Conservation (phyloP, 2,888 invertebrate genomes). For the Athetis lepigone region DNA sequence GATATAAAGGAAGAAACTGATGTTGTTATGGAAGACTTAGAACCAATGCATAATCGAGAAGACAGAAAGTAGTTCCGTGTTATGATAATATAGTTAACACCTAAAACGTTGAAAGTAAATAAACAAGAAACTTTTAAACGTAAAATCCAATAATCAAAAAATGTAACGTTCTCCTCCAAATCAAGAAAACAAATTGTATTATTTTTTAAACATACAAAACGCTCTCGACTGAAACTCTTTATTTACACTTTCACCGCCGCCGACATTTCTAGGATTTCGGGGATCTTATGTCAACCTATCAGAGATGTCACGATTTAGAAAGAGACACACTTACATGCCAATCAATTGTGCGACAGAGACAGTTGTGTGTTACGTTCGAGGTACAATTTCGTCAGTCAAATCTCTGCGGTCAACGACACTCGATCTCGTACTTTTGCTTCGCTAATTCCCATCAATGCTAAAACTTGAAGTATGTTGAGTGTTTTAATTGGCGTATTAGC, state of each 20-base stretch:
- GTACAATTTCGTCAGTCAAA: slow-evolving; percentile 70
- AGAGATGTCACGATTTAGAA: slow-evolving; percentile 62
- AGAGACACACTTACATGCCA: slow-evolving; percentile 59
- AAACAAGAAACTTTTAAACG: slow-evolving; percentile 1
- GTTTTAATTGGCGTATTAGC: slow-evolving; percentile 61
- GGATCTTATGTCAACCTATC: slow-evolving; percentile 73
- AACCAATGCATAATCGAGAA: not conserved
- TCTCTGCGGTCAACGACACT: slow-evolving; percentile 75
- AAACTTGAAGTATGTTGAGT: slow-evolving; percentile 62
- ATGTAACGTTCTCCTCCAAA: slow-evolving; percentile 46
- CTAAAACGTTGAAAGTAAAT: not conserved
- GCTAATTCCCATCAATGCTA: slow-evolving; percentile 48
- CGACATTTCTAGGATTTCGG: slow-evolving; percentile 74
- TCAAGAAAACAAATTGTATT: slow-evolving; percentile 60
- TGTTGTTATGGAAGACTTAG: not conserved
- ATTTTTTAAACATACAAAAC: slow-evolving; percentile 71
- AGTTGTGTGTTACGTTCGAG: slow-evolving; percentile 60
- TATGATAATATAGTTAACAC: too few relatives aligned
- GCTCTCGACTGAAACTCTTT: slow-evolving; percentile 67
- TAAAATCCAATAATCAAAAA: slow-evolving; percentile 29
- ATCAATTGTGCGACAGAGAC: slow-evolving; percentile 54
- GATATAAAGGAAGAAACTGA: not conserved
- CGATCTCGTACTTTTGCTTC: slow-evolving; percentile 77
- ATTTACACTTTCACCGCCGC: slow-evolving; percentile 84
- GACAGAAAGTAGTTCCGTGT: not conserved